Conservation (phyloP, 1,140 invertebrate genomes). For the Doryteuthis pealeii region DNA sequence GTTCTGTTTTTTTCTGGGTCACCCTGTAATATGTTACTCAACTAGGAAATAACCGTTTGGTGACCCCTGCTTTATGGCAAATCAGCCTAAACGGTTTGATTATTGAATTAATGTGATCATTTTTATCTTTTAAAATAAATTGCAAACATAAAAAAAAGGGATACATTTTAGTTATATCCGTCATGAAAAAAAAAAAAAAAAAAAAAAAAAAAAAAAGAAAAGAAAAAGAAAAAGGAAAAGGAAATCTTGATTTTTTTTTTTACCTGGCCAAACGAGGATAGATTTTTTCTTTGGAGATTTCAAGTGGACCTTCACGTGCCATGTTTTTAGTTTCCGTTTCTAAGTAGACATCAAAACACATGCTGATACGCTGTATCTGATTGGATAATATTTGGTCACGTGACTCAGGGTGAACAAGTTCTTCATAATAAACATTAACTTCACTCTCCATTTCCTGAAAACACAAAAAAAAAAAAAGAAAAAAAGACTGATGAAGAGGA, state of each 20-base stretch:
- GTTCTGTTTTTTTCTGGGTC: no score
- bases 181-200: conserved; percentile 45
- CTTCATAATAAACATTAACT: conserved; percentile 69
- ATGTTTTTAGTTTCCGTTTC: conserved; percentile 69
- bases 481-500: no score
- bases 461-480: conserved; percentile 13
- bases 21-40: no score
- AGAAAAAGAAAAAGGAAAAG: no score
- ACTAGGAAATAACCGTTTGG: no score
- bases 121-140: no score
- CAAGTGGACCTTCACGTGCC: conserved; percentile 63
- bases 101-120: no score
- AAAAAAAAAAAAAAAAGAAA: conserved; percentile 5
- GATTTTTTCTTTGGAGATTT: conserved; percentile 78
- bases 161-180: no score
- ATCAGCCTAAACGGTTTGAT: no score
- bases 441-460: conserved; percentile 72
- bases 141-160: no score
- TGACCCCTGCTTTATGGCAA: no score
- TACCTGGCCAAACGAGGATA: conserved; percentile 72
- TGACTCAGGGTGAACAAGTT: conserved; percentile 58
- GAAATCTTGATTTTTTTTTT: no score
- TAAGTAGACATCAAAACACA: conserved; percentile 83
- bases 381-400: conserved; percentile 67
- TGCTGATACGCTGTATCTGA: conserved; percentile 77